Evolutionary conservation across 2,888 invertebrate genomes (phyloP).

Genomic region (Ophion costatus): DNA sequence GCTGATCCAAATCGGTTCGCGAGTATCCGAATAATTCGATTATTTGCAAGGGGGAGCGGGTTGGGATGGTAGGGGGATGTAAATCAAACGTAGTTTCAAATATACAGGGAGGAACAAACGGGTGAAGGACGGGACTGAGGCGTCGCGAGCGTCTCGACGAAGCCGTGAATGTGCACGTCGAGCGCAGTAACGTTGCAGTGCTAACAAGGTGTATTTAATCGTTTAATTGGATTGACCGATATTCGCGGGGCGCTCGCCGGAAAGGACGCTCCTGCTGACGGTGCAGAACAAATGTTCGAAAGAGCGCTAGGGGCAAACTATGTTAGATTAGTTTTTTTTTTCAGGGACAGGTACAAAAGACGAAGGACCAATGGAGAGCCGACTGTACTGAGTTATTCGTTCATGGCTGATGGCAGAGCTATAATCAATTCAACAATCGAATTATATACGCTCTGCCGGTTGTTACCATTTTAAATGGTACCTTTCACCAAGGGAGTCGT

Average conservation of each 20-base stretch:
- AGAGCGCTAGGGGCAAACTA: background rate
- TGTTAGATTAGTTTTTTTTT: background rate
- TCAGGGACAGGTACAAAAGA: no score
- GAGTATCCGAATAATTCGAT: slow-evolving; percentile 39
- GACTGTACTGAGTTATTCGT: no score
- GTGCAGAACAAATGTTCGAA: slow-evolving; percentile 16
- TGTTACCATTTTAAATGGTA: no score
- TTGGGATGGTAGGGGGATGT: background rate
- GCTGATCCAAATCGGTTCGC: slow-evolving; percentile 1
- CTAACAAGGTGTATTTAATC: slow-evolving; percentile 74
- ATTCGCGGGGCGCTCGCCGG: slow-evolving; percentile 67
- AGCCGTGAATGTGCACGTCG: slow-evolving; percentile 67
- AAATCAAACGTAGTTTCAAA: slow-evolving; percentile 5
- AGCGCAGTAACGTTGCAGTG: slow-evolving; percentile 53
- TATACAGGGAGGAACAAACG: background rate
- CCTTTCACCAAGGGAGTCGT: no score
- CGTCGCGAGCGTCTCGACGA: slow-evolving; percentile 51
- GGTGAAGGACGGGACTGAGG: slow-evolving; percentile 21
- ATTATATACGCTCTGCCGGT: no score
- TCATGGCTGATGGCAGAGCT: no score
- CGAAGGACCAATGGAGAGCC: no score
- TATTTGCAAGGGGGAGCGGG: slow-evolving; percentile 12
- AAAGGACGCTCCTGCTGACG: slow-evolving; percentile 41
- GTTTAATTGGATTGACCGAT: slow-evolving; percentile 81
- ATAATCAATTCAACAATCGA: no score